Base-by-base conservation (phyloP, 2,113 vertebrate species). In the Percina caprodes region DNA sequence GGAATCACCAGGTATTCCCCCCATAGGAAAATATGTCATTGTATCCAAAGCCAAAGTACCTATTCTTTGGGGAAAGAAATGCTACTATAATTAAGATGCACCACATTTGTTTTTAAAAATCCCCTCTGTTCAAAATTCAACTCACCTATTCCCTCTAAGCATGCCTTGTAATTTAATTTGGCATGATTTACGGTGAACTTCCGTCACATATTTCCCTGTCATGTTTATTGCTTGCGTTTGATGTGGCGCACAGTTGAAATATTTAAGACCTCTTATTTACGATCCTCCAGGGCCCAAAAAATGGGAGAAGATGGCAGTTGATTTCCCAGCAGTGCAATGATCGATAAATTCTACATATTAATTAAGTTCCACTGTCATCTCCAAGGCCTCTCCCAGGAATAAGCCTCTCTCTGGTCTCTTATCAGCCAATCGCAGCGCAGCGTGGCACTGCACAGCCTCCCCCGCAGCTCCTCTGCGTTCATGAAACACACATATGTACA, bases 311-410 rank as follows among this genome's bases (percentile, higher is more conserved):
- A 85, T 93, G 63, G 82, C 74, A 84, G 86, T 42, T 90, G 75
- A 90, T 94, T 93, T 94, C 91, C 92, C 90, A 46, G 77, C 77
- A 90, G 88, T 82, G 85, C 89, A 76, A 70, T 88, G 88, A 94
- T 94, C 93, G 91, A 95, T 95, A 93, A 91, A 93, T 95, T 93
- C 89, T 87, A 89, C 90, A 74, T 87, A 94, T 92, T 92, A 93
- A 95, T 95, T 94, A 93, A 93, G 86, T 92, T 90, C 71, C 21
- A 5, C 87, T 93, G 88, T 94, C 89, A 93, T 60, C 80, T 68
- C 87, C 86, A 84, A 93, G 88, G 90, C 86, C 52, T 91, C 84
- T 90, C 39, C 56, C 59, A 55, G 77, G 89, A 63, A 74, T 77
- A 69, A 72, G 51, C 30, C 88, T 39, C 65, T 48, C 58, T 77